phyloP scores from a whole-genome alignment of 1,140 invertebrate genomes.

The Leptinotarsa texana region DNA sequence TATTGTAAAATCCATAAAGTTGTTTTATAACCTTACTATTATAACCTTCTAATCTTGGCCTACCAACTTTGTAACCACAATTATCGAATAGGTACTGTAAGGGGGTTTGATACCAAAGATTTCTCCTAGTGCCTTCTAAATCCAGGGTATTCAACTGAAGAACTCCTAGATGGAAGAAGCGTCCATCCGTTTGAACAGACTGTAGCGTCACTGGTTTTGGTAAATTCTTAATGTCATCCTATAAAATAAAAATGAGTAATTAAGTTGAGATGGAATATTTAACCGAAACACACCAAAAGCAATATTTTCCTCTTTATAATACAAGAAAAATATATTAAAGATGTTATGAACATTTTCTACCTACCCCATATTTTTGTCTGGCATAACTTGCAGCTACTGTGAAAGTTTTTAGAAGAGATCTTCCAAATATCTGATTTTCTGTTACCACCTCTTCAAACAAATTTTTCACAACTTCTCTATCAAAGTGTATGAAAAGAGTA shows the following conservation, averaged over 20 bases:
- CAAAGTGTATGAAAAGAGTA: slow-evolving; percentile 73
- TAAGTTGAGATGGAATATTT: too few species aligned
- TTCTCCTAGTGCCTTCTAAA: slow-evolving; percentile 68
- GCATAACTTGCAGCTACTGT: slow-evolving; percentile 71
- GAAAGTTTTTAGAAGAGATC: slow-evolving; percentile 74
- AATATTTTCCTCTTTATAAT: too few species aligned
- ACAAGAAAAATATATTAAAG: too few species aligned
- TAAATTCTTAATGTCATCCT: slow-evolving; percentile 67
- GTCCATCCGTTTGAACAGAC: slow-evolving; percentile 76
- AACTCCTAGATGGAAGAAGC: slow-evolving; percentile 76
- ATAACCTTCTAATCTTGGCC: slow-evolving; percentile 70
- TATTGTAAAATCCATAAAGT: slow-evolving; percentile 77
- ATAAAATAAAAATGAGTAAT: slow-evolving; percentile 16
- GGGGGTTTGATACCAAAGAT: slow-evolving; percentile 76
- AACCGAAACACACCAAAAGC: too few species aligned
- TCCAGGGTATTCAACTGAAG: slow-evolving; percentile 86
- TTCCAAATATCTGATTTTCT: slow-evolving; percentile 66
- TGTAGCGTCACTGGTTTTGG: slow-evolving; percentile 81
- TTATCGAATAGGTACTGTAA: slow-evolving; percentile 69
- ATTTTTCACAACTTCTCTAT: slow-evolving; percentile 67
- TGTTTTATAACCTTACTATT: slow-evolving; percentile 78
- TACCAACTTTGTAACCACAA: slow-evolving; percentile 66
- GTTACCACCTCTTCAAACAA: slow-evolving; percentile 68
- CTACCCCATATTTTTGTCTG: slow-evolving; percentile 70
- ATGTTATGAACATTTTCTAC: slow-evolving; percentile 31